Conservation (phyloP, 2,113 vertebrate genomes). For the Myocastor coypus region DNA sequence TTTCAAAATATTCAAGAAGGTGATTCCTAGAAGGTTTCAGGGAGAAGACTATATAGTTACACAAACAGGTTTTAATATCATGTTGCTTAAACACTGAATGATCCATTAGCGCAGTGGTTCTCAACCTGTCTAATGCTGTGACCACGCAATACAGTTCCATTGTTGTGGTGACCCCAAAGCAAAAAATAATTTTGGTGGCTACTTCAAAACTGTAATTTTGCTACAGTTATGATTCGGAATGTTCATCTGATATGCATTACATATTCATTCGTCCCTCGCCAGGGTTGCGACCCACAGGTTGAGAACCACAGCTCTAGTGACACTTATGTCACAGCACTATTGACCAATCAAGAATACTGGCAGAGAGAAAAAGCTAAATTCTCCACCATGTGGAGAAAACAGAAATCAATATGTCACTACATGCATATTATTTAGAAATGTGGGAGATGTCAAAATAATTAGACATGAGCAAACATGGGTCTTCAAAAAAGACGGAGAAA, state of each 20-base stretch:
- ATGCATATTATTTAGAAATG: neutral
- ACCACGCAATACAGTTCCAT: no score
- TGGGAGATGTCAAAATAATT: neutral
- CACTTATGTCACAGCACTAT: neutral
- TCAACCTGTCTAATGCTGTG: no score
- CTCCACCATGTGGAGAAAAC: neutral
- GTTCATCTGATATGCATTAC: no score
- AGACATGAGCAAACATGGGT: neutral
- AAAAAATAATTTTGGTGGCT: no score
- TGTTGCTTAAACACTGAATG: neutral
- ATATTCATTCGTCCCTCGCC: no score
- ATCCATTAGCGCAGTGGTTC: no score
- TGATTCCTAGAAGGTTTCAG: neutral
- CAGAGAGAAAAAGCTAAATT: neutral
- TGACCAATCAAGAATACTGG: neutral
- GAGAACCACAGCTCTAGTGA: no score
- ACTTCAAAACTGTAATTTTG: no score
- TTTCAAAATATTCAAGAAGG: neutral
- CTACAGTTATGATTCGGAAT: no score
- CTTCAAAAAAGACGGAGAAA: neutral
- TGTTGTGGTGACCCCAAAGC: no score
- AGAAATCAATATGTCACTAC: neutral
- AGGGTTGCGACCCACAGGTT: no score
- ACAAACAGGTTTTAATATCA: neutral
- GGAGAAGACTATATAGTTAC: neutral